These are phyloP conservation scores for Brachylomia viminalis DNA, from an alignment of 2,888 invertebrate species.

Conservation along the genomic window DNA sequence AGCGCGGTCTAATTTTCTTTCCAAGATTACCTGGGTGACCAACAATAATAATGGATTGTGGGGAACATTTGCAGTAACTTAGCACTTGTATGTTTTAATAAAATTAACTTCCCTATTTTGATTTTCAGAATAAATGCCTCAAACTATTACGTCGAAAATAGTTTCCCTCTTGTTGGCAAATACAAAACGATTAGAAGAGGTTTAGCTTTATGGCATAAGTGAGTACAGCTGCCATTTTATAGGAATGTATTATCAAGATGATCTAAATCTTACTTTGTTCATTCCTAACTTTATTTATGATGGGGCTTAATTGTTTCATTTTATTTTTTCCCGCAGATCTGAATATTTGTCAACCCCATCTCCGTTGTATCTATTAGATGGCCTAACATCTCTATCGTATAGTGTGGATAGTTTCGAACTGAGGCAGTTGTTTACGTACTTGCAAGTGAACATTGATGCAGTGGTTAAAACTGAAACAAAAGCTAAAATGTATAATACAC, in stretches of 20 bases:
- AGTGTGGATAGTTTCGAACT: slow-evolving; percentile 55
- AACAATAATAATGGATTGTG: background rate
- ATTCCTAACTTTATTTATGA: background rate
- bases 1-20: background rate
- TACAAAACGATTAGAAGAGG: slow-evolving; percentile 51
- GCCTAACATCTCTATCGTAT: slow-evolving; percentile 70
- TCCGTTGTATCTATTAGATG: slow-evolving; percentile 67
- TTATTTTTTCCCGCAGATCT: slow-evolving; percentile 40
- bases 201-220: slow-evolving; percentile 42
- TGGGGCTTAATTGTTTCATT: background rate
- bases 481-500: slow-evolving; percentile 11
- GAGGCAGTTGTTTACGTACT: slow-evolving; percentile 67
- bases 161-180: slow-evolving; percentile 43
- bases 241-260: background rate
- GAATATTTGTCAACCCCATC: slow-evolving; percentile 45
- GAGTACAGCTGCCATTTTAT: slow-evolving; percentile 18
- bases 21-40: background rate
- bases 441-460: slow-evolving; percentile 65
- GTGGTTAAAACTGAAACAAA: slow-evolving; percentile 14
- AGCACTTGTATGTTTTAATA: background rate
- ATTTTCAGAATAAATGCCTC: slow-evolving; percentile 49
- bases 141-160: slow-evolving; percentile 51
- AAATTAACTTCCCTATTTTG: background rate
- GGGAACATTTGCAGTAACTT: background rate
- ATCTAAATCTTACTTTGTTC: background rate